A percentile compares a stretch with the other conserved stretches of the same genome.
Conservation (phyloP, 2,797 vertebrate species). For the Enteromius radiatus region DNA sequence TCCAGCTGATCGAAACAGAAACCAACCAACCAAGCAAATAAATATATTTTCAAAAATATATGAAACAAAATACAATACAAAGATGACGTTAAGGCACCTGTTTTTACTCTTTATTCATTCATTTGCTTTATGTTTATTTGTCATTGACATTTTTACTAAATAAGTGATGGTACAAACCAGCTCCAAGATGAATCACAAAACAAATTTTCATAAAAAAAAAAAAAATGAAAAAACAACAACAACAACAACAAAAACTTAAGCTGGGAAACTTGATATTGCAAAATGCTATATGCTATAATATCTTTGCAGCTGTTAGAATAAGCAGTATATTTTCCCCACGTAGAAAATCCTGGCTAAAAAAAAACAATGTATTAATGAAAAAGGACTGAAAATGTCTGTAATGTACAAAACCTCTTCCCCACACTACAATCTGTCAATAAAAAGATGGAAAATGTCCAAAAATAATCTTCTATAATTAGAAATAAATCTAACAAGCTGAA, state of each 20-base stretch:
- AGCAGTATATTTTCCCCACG: background rate
- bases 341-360: background rate
- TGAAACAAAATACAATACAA: background rate
- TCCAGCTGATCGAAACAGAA: no score
- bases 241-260: background rate
- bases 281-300: no score
- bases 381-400: background rate
- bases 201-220: background rate
- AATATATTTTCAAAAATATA: background rate
- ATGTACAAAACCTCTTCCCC: background rate
- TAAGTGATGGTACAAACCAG: background rate
- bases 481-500: background rate
- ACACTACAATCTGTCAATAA: background rate
- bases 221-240: background rate
- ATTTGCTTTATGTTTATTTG: background rate
- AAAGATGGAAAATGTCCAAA: background rate
- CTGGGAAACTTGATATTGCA: no score
- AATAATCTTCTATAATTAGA: conserved; percentile 15
- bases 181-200: background rate
- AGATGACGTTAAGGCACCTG: no score
- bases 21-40: no score
- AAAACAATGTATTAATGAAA: background rate
- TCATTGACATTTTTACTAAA: background rate
- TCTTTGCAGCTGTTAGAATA: background rate
- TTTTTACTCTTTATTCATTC: no score